Evolutionary conservation across 2,113 vertebrate genomes (phyloP), one percentile per base, ranked within the genome.

Genomic region (Leucopsar rothschildi): DNA sequence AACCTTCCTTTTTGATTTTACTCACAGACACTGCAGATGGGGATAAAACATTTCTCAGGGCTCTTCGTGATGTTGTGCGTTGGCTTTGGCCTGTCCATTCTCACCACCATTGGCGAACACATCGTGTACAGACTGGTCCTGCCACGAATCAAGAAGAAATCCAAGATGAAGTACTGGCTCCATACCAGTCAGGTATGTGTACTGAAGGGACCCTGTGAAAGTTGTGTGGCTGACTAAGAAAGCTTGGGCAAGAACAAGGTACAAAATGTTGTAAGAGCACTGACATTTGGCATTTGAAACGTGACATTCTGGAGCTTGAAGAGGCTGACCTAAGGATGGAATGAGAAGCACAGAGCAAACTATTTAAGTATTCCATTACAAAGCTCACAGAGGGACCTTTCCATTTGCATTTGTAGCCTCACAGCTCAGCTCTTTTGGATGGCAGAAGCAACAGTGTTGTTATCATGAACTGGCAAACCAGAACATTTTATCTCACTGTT

Each of bases 41-140:
- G 99, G 25, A 99, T 99, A 92, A 99, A 99, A 86, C 99, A 99
- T 93, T 99, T 99, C 97, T 99, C 99, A 21, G 99, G 99, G 45
- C 98, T 99, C 81, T 99, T 99, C 55, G 98, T 99, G 97, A 99
- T 99, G 98, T 94, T 99, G 82, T 99, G 99, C 78, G 78, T 99
- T 56, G 99, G 99, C 24, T 98, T 99, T 70, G 98, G 98, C 45
- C 97, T 99, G 95, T 99, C 99, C 84, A 98, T 99, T 59, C 96
- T 99, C 93, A 99, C 99, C 66, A 99, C 99, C 15, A 96, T 99
- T 50, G 99, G 99, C 17, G 99, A 99, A 93, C 99, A 99, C 94
- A 97, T 99, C 0, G 98, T 99, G 71, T 99, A 99, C 96, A 98
- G 99, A 90, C 97, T 99, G 94, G 97, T 99, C 76, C 98, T 99